These are phyloP conservation scores for Idaea dimidiata DNA, from an alignment of 2,888 invertebrate species.

Conservation along the genomic window DNA sequence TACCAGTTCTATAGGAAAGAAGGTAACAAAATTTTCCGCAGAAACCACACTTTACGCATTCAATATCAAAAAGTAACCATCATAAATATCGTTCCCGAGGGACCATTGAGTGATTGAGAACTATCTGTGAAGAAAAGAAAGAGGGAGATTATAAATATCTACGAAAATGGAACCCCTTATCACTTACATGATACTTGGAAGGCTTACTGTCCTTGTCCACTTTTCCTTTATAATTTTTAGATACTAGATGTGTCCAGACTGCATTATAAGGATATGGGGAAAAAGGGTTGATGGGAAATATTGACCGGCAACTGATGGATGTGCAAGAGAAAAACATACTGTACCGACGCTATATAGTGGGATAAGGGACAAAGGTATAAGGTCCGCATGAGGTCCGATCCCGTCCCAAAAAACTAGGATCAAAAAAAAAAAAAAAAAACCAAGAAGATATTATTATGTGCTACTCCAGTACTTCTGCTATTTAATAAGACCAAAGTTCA, in stretches of 20 bases:
- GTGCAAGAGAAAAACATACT: no score
- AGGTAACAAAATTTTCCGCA: neutral
- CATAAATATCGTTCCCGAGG: slow-evolving; percentile 14
- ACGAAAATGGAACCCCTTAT: slow-evolving; percentile 23
- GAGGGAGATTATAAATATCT: slow-evolving; percentile 33
- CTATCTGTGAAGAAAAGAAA: slow-evolving; percentile 24
- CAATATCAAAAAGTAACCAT: slow-evolving; percentile 1
- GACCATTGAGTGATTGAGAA: slow-evolving; percentile 29
- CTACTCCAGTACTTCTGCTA: no score
- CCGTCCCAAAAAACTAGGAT: no score
- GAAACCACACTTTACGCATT: neutral
- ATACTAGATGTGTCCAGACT: neutral
- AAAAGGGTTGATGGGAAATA: no score
- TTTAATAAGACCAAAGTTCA: no score
- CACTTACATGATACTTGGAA: neutral
- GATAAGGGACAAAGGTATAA: no score
- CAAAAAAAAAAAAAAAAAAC: no score
- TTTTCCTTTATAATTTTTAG: neutral
- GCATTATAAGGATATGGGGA: neutral
- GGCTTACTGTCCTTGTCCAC: neutral
- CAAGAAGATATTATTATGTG: no score
- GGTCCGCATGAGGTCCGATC: no score
- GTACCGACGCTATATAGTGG: no score
- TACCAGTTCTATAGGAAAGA: neutral
- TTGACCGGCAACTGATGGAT: no score